Base-by-base conservation (phyloP, 2,888 invertebrate species). In the Thymelicus lineola region DNA sequence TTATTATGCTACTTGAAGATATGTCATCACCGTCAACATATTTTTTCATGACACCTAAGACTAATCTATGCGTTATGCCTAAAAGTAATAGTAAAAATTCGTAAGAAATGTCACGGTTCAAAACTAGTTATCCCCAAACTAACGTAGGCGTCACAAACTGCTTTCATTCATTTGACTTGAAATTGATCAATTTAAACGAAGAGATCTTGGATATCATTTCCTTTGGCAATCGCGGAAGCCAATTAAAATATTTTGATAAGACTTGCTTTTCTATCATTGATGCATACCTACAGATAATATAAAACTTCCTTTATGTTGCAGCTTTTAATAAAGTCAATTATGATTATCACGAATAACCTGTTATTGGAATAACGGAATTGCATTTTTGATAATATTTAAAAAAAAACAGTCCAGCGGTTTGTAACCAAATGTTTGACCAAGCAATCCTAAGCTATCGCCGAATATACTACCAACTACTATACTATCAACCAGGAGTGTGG, bases 211-310 rank as follows among this genome's bases (percentile, higher is more conserved):
- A 58, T 58, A 46, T 58, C 36, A 58, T 67, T 58, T 36, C 35
- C 36, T 58, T 58, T 45, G 4, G 58, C 35, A 48, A 66, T 58
- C 36, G 17, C 50, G 50, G 59, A 20, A 59, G 59, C 38, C 50
- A 59, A 66, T 66, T 66, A 66, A 66, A 59, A 66, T 46, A 58
- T 58, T 59, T 48, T 58, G 57, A 58, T 58, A 66, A 57, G 17
- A 14, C 53, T 6, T 17, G 6, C 4, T 42, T 55, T 15, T 17
- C 2, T 12, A 58, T 14, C 36, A 36, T 50, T n/a, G 28, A 28
- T 28, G 3, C 28, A 28, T 28, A n/a, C n/a, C n/a, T n/a, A 28
- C 28, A 28, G 28, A 28, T 28, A 28, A 28, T 28, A 28, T 28
- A 28, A 28, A 28, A 28, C 1, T 28, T 1, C 28, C 28, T 5